Evolutionary conservation across 2,888 invertebrate genomes (phyloP), one percentile per base, ranked within the genome.

Genomic region (Ornithoptera priamus): DNA sequence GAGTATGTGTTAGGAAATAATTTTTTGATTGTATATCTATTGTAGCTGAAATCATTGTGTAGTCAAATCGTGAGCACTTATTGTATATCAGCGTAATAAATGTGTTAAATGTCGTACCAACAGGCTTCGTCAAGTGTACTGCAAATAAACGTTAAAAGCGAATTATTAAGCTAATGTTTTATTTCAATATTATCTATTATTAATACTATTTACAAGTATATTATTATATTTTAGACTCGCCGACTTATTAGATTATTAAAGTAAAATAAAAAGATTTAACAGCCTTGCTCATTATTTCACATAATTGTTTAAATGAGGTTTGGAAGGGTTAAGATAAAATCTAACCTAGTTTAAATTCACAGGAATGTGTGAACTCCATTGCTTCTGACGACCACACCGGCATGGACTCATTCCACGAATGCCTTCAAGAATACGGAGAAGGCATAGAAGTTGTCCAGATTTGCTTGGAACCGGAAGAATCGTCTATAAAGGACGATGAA

Each of bases 351-450:
- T 46, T 71, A 78, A 74, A 79, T 81, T 79, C 75, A 75, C 88
- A 93, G 93, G 93, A 93, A 85, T 93, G 88, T 76, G 81, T 93
- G 70, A 93, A 93, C 78, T 94, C 94, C 1, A 82, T 94, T 68
- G 93, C 93, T 8, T 94, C 94, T 53, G 94, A 94, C 69, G 94
- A 94, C 75, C 94, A 94, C 77, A 94, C 94, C 0, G 94, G 94
- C 59, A 90, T 94, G 85, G 94, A 94, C 70, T 94, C 94, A 61
- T 94, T 94, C 77, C 94, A 94, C 80, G 94, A 94, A 82, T 94
- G 94, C 76, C 91, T 94, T 60, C 94, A 94, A 80, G 94, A 94
- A 77, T 94, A 94, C 75, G 94, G 94, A 7, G 94, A 94, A 79
- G 94, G 94, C 22, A 76, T 94, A 68, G 94, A 94, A 81, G 94